Percentiles rank a stretch among this genome's conserved stretches.
Conservation (phyloP, 2,113 vertebrate genomes). For the Heptranchias perlo region DNA sequence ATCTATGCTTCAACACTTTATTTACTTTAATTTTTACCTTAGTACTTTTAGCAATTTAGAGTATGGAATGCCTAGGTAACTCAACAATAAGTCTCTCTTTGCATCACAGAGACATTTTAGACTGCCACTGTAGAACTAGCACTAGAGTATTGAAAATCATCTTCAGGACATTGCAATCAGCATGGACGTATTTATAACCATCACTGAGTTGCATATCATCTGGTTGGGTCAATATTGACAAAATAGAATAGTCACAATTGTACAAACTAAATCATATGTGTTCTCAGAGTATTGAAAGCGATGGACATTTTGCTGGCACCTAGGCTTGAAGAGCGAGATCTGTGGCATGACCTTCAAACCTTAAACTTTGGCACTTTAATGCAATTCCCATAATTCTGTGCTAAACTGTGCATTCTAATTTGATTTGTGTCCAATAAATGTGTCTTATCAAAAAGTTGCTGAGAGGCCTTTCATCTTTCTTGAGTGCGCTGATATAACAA, state of each 20-base stretch:
- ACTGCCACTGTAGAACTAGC: background rate
- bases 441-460: too few relatives aligned
- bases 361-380: background rate
- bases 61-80: background rate
- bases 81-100: background rate
- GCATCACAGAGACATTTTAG: too few relatives aligned
- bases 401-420: background rate
- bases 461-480: background rate
- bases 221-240: background rate
- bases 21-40: too few relatives aligned
- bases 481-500: too few relatives aligned
- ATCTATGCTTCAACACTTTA: background rate
- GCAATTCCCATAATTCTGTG: background rate
- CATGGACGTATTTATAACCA: background rate
- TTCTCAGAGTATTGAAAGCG: too few relatives aligned
- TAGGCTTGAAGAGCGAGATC: background rate
- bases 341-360: background rate
- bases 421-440: too few relatives aligned
- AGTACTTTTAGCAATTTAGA: too few relatives aligned
- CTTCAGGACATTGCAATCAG: background rate
- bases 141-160: background rate
- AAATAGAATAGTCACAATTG: background rate
- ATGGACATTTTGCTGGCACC: too few relatives aligned
- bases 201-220: background rate
- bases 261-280: too few relatives aligned